phyloP scores from a whole-genome alignment of 2,113 vertebrate genomes.

The Neotoma lepida region DNA sequence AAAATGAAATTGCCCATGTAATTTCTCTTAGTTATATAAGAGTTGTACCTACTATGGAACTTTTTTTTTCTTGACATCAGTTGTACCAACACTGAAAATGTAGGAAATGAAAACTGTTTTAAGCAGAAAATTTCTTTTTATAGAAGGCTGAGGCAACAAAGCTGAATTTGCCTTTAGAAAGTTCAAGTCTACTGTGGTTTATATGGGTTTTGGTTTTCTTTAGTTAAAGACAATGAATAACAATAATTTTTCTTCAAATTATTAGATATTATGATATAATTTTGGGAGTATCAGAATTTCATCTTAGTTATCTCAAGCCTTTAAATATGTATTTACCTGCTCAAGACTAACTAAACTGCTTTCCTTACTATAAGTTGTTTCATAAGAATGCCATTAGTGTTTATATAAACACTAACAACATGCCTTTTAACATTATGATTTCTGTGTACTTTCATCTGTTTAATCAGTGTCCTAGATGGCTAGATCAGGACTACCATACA shows the following conservation, averaged over 20 bases:
- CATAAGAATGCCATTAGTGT: not conserved
- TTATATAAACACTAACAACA: not conserved
- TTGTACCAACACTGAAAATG: not conserved
- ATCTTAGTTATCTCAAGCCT: conserved; percentile 4
- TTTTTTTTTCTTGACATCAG: not conserved
- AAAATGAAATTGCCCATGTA: not conserved
- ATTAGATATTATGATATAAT: not conserved
- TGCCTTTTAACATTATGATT: not conserved
- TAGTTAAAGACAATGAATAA: not conserved
- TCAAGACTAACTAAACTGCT: not conserved
- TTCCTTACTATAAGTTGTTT: conserved; percentile 38
- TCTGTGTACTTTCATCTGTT: not conserved
- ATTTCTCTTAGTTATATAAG: not conserved
- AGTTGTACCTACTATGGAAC: not conserved
- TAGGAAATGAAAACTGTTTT: not conserved
- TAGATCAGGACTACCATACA: not conserved
- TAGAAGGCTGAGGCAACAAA: not conserved
- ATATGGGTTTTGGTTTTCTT: not conserved
- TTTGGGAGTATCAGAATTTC: not conserved
- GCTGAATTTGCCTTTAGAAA: not conserved
- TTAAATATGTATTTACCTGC: not conserved
- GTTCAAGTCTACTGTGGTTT: not conserved
- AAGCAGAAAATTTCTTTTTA: not conserved
- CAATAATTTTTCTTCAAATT: conserved; percentile 40
- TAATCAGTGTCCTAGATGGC: not conserved